These are phyloP conservation scores for Danionella dracula DNA, from an alignment of 2,797 vertebrate species.

Conservation along the genomic window DNA sequence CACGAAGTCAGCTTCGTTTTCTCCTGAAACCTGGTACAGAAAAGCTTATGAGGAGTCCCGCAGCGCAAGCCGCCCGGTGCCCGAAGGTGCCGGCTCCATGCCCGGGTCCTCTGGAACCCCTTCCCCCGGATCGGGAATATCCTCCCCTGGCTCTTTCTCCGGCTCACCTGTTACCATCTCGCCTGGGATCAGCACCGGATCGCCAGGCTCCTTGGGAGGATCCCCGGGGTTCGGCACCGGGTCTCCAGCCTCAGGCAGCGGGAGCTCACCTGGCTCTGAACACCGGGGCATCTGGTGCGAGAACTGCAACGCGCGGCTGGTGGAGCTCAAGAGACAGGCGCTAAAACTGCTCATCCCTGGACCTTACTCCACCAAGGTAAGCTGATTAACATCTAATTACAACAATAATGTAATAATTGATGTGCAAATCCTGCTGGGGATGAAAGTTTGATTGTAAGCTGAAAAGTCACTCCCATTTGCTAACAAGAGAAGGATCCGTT, in stretches of 20 bases:
- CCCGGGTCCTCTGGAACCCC: constrained; percentile 92
- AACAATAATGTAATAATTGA: too few relatives aligned
- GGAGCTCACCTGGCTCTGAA: constrained; percentile 92
- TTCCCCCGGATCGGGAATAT: constrained; percentile 89
- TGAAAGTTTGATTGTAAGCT: too few relatives aligned
- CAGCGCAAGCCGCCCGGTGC: constrained; percentile 75
- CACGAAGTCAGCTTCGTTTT: constrained; percentile 85
- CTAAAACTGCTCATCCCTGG: constrained; percentile 88
- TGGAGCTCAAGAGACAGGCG: constrained; percentile 92
- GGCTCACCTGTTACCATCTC: constrained; percentile 88
- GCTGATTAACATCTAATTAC: constrained; percentile 10
- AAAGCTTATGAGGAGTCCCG: constrained; percentile 89
- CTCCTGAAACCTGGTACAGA: constrained; percentile 92
- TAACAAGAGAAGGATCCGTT: too few relatives aligned
- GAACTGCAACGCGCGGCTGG: constrained; percentile 86
- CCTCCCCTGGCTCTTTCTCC: constrained; percentile 89
- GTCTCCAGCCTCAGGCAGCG: constrained; percentile 89
- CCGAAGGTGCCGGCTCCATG: constrained; percentile 90
- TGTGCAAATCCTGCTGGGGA: background rate
- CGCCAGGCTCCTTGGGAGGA: constrained; percentile 88
- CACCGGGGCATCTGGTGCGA: constrained; percentile 88
- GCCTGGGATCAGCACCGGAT: constrained; percentile 88
- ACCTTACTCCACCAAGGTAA: constrained; percentile 89
- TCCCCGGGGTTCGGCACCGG: constrained; percentile 93
- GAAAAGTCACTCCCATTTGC: too few relatives aligned